Evolutionary conservation across 1,140 invertebrate species (phyloP).

Genomic region (Zaprionus nigranus): DNA sequence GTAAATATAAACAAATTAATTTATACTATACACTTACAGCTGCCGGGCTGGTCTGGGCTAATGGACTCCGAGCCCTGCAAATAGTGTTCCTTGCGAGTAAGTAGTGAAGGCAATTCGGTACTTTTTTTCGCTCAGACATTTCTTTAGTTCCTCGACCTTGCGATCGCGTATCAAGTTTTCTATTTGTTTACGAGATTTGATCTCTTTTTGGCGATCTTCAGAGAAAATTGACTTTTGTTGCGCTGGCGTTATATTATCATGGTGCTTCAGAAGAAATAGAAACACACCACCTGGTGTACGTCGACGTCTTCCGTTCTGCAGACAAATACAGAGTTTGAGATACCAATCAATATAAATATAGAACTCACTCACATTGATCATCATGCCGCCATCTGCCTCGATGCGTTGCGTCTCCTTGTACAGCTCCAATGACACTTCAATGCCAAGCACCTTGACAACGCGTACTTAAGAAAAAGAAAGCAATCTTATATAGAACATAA

Average conservation of each 20-base stretch:
- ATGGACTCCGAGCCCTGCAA: conserved; percentile 85
- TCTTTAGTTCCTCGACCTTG: conserved; percentile 88
- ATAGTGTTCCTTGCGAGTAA: conserved; percentile 85
- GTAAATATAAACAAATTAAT: conserved; percentile 9
- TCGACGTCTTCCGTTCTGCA: conserved; percentile 91
- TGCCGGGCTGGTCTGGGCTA: conserved; percentile 85
- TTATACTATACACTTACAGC: conserved; percentile 66
- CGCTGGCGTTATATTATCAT: conserved; percentile 88
- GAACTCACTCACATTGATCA: conserved; percentile 88
- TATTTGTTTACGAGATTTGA: conserved; percentile 86
- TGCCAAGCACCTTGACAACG: conserved; percentile 90
- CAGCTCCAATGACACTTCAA: conserved; percentile 90
- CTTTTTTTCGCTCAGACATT: conserved; percentile 84
- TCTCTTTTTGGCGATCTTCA: conserved; percentile 87
- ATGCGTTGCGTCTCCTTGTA: conserved; percentile 92
- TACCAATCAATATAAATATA: neutral
- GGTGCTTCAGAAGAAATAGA: conserved; percentile 91
- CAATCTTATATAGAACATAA: conserved; percentile 13
- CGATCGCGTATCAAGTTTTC: conserved; percentile 86
- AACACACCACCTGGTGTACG: conserved; percentile 94
- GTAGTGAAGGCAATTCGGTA: conserved; percentile 86
- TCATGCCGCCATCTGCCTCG: conserved; percentile 92
- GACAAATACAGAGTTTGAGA: neutral
- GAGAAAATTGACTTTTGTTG: conserved; percentile 90
- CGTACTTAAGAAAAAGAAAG: conserved; percentile 85